Base-by-base conservation (phyloP, 1,140 invertebrate genomes). In the Drosophila melanica region DNA sequence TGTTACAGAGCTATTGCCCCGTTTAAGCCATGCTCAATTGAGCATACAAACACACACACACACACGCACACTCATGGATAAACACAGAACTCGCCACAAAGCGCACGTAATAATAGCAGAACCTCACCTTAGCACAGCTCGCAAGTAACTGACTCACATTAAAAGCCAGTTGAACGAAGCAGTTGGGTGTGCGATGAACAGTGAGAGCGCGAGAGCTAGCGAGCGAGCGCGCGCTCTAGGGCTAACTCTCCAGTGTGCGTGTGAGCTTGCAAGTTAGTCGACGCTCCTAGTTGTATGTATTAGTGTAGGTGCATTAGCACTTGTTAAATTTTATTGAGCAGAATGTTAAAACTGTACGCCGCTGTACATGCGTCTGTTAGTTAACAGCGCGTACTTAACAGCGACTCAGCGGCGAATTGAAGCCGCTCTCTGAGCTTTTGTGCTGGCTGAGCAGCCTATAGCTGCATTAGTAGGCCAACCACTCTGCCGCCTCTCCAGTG, bases 391-490 rank as follows among this genome's bases (percentile, higher is more conserved):
- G 37, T 14, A 4, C 41, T 30, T 58, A 58, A 58, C 55, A 48
- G 35, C 16, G 23, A 41, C 70, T 68, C 64, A 54, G 35, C 33
- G 48, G 10, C 27, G 47, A 33, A 23, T 39, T 33, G 16, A 73
- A 69, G 65, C 65, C 55, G 33, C 70, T 68, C 55, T 73, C 42
- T 18, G 39, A 67, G 69, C 69, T 72, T 80, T 64, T 23, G 16
- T 27, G 30, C 23, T 37, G 18, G 33, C 20, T n/a, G n/a, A n/a
- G 33, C 41, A 68, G 53, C 55, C 27, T 14, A 44, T 37, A 41
- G 35, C 30, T 78, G 79, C 84, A 84, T 89, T 89, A 90, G 85
- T 89, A 89, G 84, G 84, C 84, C 84, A 89, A 89, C 79, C 67
- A 89, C 85, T 20, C 35, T 50, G 45, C 59, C 64, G 77, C 72